Base-by-base conservation (phyloP, 1,140 invertebrate genomes). In the Gerris buenoi region DNA sequence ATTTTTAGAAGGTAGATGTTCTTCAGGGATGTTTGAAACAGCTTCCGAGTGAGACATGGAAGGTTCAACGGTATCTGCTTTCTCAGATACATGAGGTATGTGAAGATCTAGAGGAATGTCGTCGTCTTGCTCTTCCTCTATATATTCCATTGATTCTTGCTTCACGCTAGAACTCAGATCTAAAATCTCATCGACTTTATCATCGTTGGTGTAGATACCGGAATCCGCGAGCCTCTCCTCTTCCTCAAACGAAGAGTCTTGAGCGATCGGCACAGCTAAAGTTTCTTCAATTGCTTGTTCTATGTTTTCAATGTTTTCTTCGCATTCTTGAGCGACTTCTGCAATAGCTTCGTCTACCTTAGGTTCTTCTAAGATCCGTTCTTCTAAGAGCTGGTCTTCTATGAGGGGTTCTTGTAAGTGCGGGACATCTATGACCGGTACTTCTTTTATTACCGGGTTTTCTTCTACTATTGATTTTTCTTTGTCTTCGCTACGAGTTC, bases 321-420 rank as follows among this genome's bases (percentile, higher is more conserved):
- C 65, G 25, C 73, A 71, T 66, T 69, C 61, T 64, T 73, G 69
- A 65, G 64, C 62, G 66, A 72, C 75, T 56, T 71, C 71, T 10
- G 5, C 33, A 18, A 10, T 10, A 46, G 5, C 18, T 46, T 10
- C 18, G 69, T 70, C 70, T 64, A 69, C 71, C 15, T 71, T 25
- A 65, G 68, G 28, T 70, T 70, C 58, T 66, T 69, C 69, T 63
- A 78, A 76, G 67, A 74, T 72, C 68, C 73, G 78, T 72, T 71
- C 74, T 67, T 74, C 77, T 46, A 72, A 71, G 69, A 75, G 77
- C 63, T 74, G 75, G 29, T 65, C 71, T 18, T 13, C 14, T 18
- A 23, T 13, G n/a, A 13, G 10, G 10, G 10, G 46, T n/a, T 56
- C 10, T 2, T 13, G 1, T 27, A 27, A 27, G 62, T 27, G 13